Evolutionary conservation across 2,888 invertebrate species (phyloP).

Genomic region (Melanargia galathea): DNA sequence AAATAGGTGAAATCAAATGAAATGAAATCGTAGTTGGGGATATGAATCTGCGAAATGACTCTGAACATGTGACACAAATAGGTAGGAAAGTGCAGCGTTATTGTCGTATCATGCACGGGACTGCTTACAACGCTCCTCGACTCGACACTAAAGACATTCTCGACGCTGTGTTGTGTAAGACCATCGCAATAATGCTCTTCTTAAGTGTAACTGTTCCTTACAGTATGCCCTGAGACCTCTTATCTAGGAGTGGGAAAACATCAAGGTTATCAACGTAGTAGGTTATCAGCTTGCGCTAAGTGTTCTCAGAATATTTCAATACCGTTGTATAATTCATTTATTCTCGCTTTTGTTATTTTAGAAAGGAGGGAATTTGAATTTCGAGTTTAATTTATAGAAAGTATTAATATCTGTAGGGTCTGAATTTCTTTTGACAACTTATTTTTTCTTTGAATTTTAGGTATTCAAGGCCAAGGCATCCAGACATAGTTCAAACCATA

Average conservation of each 20-base stretch:
- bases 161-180: constrained; percentile 48
- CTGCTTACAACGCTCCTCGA: constrained; percentile 46
- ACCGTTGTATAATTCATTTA: constrained; percentile 27
- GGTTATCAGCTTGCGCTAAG: constrained; percentile 42
- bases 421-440: neutral
- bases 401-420: neutral
- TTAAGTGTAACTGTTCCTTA: constrained; percentile 60
- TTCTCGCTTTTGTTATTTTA: constrained; percentile 20
- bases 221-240: constrained; percentile 44
- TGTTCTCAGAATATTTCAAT: constrained; percentile 37
- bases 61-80: constrained; percentile 48
- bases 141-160: constrained; percentile 41
- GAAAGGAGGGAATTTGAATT: constrained; percentile 17
- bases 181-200: constrained; percentile 62
- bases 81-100: constrained; percentile 60
- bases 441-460: neutral
- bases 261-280: too few species aligned
- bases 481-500: too few species aligned
- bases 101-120: constrained; percentile 57
- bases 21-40: neutral
- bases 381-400: constrained; percentile 4
- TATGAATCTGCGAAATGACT: constrained; percentile 8
- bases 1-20: neutral
- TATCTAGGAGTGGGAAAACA: constrained; percentile 42
- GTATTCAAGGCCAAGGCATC: neutral